Evolutionary conservation across 2,888 invertebrate genomes (phyloP).

Genomic region (Hydrotaea diabolus): DNA sequence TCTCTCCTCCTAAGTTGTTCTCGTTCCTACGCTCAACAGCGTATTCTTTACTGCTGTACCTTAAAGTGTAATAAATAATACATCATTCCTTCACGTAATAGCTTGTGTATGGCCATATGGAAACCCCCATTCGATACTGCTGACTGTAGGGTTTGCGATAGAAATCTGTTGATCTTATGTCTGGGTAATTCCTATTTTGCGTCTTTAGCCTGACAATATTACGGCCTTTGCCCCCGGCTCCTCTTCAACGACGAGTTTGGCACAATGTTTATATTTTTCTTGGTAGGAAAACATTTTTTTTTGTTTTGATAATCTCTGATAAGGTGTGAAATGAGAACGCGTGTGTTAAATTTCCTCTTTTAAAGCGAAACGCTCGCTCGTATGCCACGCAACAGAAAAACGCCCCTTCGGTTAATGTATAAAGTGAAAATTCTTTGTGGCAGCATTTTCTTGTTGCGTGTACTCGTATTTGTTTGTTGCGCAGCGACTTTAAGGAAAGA

Average conservation of each 20-base stretch:
- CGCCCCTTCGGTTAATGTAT: slow-evolving; percentile 22
- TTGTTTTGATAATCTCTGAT: slow-evolving; percentile 61
- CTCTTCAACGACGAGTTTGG: neutral
- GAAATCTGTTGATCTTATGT: slow-evolving; percentile 40
- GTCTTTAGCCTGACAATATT: slow-evolving; percentile 30
- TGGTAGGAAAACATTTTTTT: slow-evolving; percentile 30
- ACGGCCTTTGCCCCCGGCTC: neutral
- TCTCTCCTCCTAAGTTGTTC: too few relatives aligned
- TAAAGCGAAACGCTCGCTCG: neutral
- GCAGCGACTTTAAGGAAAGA: slow-evolving; percentile 2
- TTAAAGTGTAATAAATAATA: too few relatives aligned
- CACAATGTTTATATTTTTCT: neutral
- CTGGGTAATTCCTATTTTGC: slow-evolving; percentile 27
- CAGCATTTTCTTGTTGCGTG: neutral
- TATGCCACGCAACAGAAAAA: neutral
- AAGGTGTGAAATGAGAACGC: slow-evolving; percentile 62
- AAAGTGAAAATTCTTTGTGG: slow-evolving; percentile 39
- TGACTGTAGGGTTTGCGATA: neutral
- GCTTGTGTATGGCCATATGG: neutral
- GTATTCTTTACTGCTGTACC: too few relatives aligned
- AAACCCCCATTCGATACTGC: slow-evolving; percentile 14
- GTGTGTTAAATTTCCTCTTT: slow-evolving; percentile 57
- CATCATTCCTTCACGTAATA: too few relatives aligned
- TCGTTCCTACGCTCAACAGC: too few relatives aligned
- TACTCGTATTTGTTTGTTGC: neutral